Evolutionary conservation across 2,888 invertebrate species (phyloP), one percentile per base, ranked within the genome.

Genomic region (Drosophila cracens): DNA sequence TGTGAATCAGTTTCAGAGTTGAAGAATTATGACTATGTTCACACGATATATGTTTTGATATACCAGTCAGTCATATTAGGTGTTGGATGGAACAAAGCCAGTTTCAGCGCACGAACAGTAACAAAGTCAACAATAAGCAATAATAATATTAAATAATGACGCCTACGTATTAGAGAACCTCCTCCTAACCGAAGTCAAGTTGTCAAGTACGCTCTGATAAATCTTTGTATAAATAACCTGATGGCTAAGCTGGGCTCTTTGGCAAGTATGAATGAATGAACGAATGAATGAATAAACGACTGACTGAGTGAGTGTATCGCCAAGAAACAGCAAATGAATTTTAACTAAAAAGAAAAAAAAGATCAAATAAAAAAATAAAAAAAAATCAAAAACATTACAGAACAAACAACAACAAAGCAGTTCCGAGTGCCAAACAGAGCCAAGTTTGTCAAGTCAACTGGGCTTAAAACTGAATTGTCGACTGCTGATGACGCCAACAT

Each of bases 361-460:
- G 60, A 62, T 11, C 8, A 33, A 6, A 25, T 25, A 25, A 27
- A 18, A 6, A 21, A 1, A 21, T 21, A 72, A 62, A 81, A 18
- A 73, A 81, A 21, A 13, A 13, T 16, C 21, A 16, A 25, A 46
- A 46, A 46, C 46, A 46, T 46, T 46, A 82, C 74, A 74, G 80
- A 75, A 61, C 66, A 46, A 46, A 46, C 46, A 46, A 67, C 70
- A 83, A 49, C 70, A 83, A 87, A 73, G 83, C 74, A 72, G 78
- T 85, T 87, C 83, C 88, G 77, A 84, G 82, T 83, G 70, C 43
- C 82, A 80, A 78, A 81, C 71, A 85, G 63, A 64, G 72, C 83
- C 89, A 77, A 84, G 89, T 87, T 85, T 89, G 89, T 87, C 85
- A 77, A 84, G 63, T 69, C 82, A 70, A 75, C 62, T 71, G 69